Percentiles rank a stretch among this genome's conserved stretches.
phyloP scores from a whole-genome alignment of 2,888 invertebrate species.

The Scaptomyza cyrtandrae region DNA sequence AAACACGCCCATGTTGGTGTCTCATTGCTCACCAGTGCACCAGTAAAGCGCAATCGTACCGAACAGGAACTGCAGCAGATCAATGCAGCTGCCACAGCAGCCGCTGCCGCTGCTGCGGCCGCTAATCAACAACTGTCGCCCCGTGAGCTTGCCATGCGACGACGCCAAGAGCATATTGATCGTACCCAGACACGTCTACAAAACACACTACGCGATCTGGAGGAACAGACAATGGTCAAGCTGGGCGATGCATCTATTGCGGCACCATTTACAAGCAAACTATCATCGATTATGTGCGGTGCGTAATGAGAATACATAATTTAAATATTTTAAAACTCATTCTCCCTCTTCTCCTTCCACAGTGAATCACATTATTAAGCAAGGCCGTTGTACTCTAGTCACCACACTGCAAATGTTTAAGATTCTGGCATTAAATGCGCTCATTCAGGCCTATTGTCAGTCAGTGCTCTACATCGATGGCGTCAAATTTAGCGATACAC shows the following conservation, averaged over 20 bases:
- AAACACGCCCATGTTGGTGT: slow-evolving; percentile 99
- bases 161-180: slow-evolving; percentile 81
- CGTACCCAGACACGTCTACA: slow-evolving; percentile 82
- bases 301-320: slow-evolving; percentile 30
- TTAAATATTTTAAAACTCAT: not conserved
- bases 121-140: slow-evolving; percentile 77
- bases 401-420: slow-evolving; percentile 99
- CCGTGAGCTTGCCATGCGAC: slow-evolving; percentile 79
- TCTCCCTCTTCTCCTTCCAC: slow-evolving; percentile 80
- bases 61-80: slow-evolving; percentile 61
- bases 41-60: slow-evolving; percentile 85
- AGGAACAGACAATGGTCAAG: slow-evolving; percentile 95
- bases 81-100: slow-evolving; percentile 47
- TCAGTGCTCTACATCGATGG: slow-evolving; percentile 99
- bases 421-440: slow-evolving; percentile 98
- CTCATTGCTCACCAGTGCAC: slow-evolving; percentile 93
- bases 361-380: slow-evolving; percentile 99
- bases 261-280: slow-evolving; percentile 98
- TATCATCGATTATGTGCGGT: slow-evolving; percentile 98
- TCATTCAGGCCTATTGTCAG: slow-evolving; percentile 99
- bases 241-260: slow-evolving; percentile 99
- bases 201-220: slow-evolving; percentile 91
- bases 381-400: slow-evolving; percentile 99
- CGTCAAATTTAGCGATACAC: slow-evolving; percentile 98
- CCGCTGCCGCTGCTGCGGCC: slow-evolving; percentile 51